phyloP scores from a whole-genome alignment of 2,113 vertebrate species.

The Xyrauchen texanus region DNA sequence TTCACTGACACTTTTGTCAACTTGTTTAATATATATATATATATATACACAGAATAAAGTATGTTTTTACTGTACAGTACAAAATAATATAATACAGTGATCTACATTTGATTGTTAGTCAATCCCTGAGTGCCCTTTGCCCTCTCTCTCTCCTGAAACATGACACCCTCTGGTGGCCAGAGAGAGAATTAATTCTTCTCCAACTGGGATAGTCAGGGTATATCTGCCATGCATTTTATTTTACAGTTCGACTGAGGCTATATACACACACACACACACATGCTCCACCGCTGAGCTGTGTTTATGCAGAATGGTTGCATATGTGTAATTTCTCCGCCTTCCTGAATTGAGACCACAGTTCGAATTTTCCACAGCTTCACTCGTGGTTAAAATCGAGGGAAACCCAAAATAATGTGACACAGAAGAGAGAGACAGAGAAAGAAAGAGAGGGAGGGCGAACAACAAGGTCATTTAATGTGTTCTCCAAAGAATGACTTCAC shows the following conservation, averaged over 20 bases:
- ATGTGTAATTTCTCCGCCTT: conserved; percentile 64
- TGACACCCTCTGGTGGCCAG: conserved; percentile 59
- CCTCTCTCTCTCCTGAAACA: conserved; percentile 28
- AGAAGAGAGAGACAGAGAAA: conserved; percentile 14
- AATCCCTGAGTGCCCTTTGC: background rate
- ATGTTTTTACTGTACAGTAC: no score
- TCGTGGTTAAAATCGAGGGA: conserved; percentile 39
- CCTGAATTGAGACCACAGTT: conserved; percentile 68
- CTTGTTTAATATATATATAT: no score
- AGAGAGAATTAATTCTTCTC: background rate
- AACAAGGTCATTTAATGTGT: conserved; percentile 62
- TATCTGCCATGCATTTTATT: conserved; percentile 2
- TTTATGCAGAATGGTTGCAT: conserved; percentile 68
- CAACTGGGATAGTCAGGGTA: background rate
- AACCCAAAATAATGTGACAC: conserved; percentile 45
- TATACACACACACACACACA: conserved; percentile 42
- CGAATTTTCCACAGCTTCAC: conserved; percentile 62
- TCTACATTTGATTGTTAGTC: no score
- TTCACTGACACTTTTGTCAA: no score
- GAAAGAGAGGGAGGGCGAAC: background rate
- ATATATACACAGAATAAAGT: no score
- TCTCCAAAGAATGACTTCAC: conserved; percentile 71
- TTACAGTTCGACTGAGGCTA: conserved; percentile 25
- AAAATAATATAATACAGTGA: no score
- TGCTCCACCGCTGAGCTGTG: conserved; percentile 28